Percentiles rank a stretch among this genome's conserved stretches.
Conservation (phyloP, 2,888 invertebrate species). For the Andrena bucephala region DNA sequence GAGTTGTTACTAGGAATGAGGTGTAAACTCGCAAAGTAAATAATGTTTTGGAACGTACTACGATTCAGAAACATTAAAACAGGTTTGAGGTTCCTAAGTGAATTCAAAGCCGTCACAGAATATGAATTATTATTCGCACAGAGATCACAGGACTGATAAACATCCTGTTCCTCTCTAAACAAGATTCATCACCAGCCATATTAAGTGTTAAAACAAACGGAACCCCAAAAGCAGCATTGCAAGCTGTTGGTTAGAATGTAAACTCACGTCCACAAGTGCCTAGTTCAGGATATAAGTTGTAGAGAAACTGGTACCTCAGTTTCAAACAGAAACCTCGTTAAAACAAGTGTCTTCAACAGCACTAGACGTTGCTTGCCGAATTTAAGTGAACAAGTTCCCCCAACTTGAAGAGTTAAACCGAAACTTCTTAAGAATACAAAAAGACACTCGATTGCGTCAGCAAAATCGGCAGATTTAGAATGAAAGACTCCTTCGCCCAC, state of each 20-base stretch:
- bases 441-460: neutral
- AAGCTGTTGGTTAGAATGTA: constrained; percentile 2
- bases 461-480: neutral
- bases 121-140: neutral
- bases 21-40: neutral
- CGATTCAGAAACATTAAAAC: neutral
- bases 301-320: neutral
- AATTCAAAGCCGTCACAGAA: constrained; percentile 8
- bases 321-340: constrained; percentile 1
- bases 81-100: constrained; percentile 3
- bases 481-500: too few relatives aligned
- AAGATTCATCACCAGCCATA: constrained; percentile 1
- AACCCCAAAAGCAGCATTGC: neutral
- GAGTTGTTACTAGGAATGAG: neutral
- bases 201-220: constrained; percentile 11
- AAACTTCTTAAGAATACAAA: neutral
- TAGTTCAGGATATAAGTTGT: neutral
- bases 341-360: neutral
- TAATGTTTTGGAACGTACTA: neutral
- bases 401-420: neutral
- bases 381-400: neutral
- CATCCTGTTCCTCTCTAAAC: neutral
- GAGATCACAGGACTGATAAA: constrained; percentile 8
- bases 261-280: constrained; percentile 13
- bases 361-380: neutral